phyloP scores from a whole-genome alignment of 2,797 vertebrate species.

The Helostoma temminkii region DNA sequence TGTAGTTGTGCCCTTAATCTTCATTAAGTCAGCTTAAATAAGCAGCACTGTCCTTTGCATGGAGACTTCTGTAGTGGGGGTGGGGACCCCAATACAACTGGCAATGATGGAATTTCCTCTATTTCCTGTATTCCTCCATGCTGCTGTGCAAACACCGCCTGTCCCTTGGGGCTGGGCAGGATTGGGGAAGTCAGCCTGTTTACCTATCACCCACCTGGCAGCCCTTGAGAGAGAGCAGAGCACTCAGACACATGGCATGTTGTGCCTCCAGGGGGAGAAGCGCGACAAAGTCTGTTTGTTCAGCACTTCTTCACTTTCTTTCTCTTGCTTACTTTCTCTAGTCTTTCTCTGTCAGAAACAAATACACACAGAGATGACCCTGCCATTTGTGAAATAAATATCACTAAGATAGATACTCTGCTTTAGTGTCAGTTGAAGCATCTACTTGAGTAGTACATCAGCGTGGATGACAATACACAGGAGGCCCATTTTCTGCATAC shows the following conservation, averaged over 20 bases:
- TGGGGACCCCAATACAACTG: constrained; percentile 49
- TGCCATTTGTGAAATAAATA: constrained; percentile 38
- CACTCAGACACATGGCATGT: constrained; percentile 39
- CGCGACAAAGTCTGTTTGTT: constrained; percentile 66
- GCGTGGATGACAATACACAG: constrained; percentile 60
- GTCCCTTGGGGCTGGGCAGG: constrained; percentile 68
- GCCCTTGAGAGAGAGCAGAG: constrained; percentile 71
- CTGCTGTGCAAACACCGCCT: constrained; percentile 75
- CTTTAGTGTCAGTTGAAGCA: constrained; percentile 43
- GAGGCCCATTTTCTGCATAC: constrained; percentile 31
- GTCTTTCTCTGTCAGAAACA: constrained; percentile 49
- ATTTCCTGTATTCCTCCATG: constrained; percentile 75
- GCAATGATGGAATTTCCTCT: constrained; percentile 78
- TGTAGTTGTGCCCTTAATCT: constrained; percentile 52
- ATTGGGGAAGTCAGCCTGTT: constrained; percentile 71
- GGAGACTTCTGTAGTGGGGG: constrained; percentile 13
- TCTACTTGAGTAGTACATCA: constrained; percentile 23
- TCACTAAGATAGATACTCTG: constrained; percentile 55
- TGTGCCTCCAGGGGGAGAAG: constrained; percentile 28
- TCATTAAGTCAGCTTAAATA: constrained; percentile 70
- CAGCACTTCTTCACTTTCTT: constrained; percentile 67
- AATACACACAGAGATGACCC: constrained; percentile 27
- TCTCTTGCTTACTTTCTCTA: constrained; percentile 43
- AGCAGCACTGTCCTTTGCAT: constrained; percentile 42
- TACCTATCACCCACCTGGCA: constrained; percentile 80